A percentile compares a stretch with the other conserved stretches of the same genome.
These are phyloP conservation scores for Cladopsammia gracilis DNA, from an alignment of 64 coral and sea anemone species.

Conservation along the genomic window DNA sequence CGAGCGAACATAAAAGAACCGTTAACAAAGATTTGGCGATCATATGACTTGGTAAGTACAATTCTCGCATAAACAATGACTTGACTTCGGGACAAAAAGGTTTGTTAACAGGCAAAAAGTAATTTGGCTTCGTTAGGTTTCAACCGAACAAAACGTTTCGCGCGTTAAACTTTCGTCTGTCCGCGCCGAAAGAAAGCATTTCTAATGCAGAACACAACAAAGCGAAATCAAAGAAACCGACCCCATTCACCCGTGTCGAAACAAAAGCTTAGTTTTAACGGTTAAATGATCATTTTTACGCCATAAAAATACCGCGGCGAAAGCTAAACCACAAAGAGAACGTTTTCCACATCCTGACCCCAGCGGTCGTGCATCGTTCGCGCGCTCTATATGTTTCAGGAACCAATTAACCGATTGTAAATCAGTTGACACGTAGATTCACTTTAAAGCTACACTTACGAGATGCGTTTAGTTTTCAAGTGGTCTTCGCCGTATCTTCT, in stretches of 20 bases:
- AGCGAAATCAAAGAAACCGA: slow-evolving; percentile 42
- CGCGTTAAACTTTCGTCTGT: not conserved
- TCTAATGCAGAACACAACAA: not conserved
- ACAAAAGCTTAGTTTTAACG: slow-evolving; percentile 35
- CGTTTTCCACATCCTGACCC: not conserved
- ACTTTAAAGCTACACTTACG: slow-evolving; percentile 30
- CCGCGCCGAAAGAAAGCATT: slow-evolving; percentile 4
- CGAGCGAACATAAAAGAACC: not conserved
- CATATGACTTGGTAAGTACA: not conserved
- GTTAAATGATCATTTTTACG: slow-evolving; percentile 49
- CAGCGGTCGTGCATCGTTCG: not conserved
- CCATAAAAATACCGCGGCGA: not conserved
- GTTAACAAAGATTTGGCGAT: slow-evolving; percentile 18
- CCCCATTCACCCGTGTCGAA: not conserved
- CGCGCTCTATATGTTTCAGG: not conserved
- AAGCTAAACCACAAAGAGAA: slow-evolving; percentile 7
- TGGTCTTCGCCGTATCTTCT: slow-evolving; percentile 68
- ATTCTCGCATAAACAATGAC: slow-evolving; percentile 7
- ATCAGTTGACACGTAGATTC: slow-evolving; percentile 50
- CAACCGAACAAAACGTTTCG: slow-evolving; percentile 9
- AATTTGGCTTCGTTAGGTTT: not conserved
- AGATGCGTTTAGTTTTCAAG: slow-evolving; percentile 8
- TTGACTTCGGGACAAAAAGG: slow-evolving; percentile 8
- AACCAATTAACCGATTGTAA: slow-evolving; percentile 17
- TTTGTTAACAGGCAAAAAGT: slow-evolving; percentile 28